Percentiles rank a stretch among this genome's conserved stretches.
Conservation (phyloP, 2,888 invertebrate genomes). For the Serripes groenlandicus region DNA sequence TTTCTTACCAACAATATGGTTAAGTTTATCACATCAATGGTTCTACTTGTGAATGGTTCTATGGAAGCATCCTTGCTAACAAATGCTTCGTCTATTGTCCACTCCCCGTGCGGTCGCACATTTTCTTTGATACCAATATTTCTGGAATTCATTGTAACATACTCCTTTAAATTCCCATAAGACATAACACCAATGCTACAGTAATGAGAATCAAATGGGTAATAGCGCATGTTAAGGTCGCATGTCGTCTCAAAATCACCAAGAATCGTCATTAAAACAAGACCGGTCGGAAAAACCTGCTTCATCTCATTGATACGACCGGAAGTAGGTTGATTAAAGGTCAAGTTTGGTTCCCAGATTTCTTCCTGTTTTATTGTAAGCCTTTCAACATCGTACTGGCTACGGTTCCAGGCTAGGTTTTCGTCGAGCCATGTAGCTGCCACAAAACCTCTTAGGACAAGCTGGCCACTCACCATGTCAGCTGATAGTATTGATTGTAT, state of each 20-base stretch:
- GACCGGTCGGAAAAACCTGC: not conserved
- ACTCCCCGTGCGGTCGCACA: conserved; percentile 8
- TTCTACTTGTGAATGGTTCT: conserved; percentile 4
- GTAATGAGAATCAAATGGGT: conserved; percentile 9
- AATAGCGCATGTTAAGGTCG: conserved; percentile 6
- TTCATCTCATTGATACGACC: not conserved
- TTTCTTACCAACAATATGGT: not conserved
- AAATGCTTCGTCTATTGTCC: not conserved
- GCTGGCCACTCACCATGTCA: conserved; percentile 2
- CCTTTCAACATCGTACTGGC: not conserved
- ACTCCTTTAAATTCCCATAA: not conserved
- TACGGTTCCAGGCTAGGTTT: not conserved
- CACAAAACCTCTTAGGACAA: not conserved
- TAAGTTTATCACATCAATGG: not conserved
- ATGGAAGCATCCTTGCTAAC: not conserved
- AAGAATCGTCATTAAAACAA: not conserved
- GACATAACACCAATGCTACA: not conserved
- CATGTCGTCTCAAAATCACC: conserved; percentile 2
- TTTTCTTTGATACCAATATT: not conserved
- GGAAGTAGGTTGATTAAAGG: not conserved
- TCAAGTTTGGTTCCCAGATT: not conserved
- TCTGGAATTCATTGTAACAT: not conserved
- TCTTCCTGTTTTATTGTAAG: not conserved
- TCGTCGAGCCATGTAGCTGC: conserved; percentile 8
- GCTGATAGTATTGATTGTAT: not conserved